These are phyloP conservation scores for Drosophila borborema DNA, from an alignment of 2,888 invertebrate species.

Conservation along the genomic window DNA sequence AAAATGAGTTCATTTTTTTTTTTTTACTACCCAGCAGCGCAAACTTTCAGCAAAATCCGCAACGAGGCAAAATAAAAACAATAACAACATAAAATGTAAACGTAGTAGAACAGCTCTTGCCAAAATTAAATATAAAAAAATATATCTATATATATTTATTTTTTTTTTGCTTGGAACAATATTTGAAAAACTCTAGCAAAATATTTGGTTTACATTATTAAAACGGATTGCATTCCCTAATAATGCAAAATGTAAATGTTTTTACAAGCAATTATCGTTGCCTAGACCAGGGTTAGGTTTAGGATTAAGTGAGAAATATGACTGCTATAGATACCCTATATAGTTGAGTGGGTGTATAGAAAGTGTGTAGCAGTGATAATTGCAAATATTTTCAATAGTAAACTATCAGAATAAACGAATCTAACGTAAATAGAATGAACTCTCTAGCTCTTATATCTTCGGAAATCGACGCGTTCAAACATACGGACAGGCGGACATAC, in stretches of 20 bases:
- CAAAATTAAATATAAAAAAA: constrained; percentile 38
- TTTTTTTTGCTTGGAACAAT: constrained; percentile 34
- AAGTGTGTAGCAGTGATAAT: too few species aligned
- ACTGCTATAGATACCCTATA: neutral
- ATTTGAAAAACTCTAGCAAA: constrained; percentile 33
- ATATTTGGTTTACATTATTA: constrained; percentile 31
- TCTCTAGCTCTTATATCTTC: too few species aligned
- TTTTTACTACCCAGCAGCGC: constrained; percentile 2
- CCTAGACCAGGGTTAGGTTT: neutral
- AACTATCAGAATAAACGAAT: too few species aligned
- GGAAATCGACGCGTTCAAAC: too few species aligned
- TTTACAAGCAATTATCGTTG: neutral
- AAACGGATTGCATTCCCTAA: constrained; percentile 6
- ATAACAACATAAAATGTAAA: constrained; percentile 25
- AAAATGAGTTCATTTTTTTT: constrained; percentile 61
- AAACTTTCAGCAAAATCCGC: constrained; percentile 40
- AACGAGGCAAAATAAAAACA: neutral
- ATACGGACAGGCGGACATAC: too few species aligned
- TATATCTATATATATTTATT: constrained; percentile 11
- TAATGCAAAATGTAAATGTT: constrained; percentile 6
- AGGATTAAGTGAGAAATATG: neutral
- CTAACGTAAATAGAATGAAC: too few species aligned
- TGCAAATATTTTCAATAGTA: too few species aligned
- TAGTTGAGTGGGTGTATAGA: neutral
- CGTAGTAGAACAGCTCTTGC: constrained; percentile 17